Conservation (phyloP, 2,113 vertebrate genomes). For the Rissa tridactyla region DNA sequence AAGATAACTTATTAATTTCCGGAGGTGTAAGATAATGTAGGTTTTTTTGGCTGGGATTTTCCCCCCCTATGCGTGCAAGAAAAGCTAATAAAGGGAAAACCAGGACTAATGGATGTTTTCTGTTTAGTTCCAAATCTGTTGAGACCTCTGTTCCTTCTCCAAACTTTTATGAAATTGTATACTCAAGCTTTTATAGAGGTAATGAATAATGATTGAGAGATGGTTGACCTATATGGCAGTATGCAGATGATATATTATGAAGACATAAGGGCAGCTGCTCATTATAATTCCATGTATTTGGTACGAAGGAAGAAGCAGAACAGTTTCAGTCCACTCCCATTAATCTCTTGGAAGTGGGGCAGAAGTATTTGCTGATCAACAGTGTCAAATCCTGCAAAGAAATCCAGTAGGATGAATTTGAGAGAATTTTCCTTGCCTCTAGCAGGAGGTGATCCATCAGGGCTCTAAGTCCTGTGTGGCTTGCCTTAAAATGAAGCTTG, state of each 20-base stretch:
- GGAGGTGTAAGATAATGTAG: background rate
- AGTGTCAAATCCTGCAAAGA: constrained; percentile 28
- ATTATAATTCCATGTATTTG: background rate
- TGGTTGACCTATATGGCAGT: background rate
- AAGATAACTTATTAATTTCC: background rate
- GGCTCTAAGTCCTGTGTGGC: background rate
- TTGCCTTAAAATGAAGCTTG: constrained; percentile 26
- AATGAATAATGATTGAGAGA: background rate
- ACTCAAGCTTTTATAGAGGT: background rate
- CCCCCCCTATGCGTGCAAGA: rapidly evolving
- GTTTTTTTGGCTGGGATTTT: background rate
- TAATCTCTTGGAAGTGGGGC: constrained; percentile 28
- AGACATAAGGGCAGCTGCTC: background rate
- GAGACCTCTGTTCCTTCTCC: background rate
- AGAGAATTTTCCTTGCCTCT: constrained; percentile 26
- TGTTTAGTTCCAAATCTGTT: background rate
- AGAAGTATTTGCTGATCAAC: constrained; percentile 45
- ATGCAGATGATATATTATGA: constrained; percentile 3
- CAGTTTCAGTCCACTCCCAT: background rate
- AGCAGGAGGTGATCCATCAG: background rate
- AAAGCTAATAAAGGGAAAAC: background rate
- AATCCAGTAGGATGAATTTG: constrained; percentile 26
- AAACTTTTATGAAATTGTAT: background rate
- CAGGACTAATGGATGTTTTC: background rate
- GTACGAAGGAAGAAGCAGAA: background rate